These are phyloP conservation scores for Drosophila parabipectinata DNA, from an alignment of 1,140 invertebrate species.

Conservation along the genomic window DNA sequence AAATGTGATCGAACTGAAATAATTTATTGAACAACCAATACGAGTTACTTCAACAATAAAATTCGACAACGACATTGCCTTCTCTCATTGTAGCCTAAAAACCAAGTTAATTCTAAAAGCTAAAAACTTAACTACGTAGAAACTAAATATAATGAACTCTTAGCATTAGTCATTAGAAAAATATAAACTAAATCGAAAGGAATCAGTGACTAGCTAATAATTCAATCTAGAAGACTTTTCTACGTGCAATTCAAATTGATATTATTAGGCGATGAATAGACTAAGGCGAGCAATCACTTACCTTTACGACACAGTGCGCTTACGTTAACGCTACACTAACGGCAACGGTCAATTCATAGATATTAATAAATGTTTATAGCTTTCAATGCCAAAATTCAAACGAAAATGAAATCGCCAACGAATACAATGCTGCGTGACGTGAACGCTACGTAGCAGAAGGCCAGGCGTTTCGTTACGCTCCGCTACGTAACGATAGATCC, in stretches of 20 bases:
- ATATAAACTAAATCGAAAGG: not conserved
- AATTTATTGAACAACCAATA: constrained; percentile 41
- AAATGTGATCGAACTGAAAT: constrained; percentile 73
- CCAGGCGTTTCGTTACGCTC: constrained; percentile 58
- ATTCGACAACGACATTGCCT: constrained; percentile 74
- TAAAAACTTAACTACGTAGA: constrained; percentile 37
- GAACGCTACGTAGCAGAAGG: constrained; percentile 66
- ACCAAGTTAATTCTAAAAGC: constrained; percentile 30
- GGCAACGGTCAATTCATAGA: constrained; percentile 62
- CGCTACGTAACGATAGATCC: constrained; percentile 50
- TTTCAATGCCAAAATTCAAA: constrained; percentile 78
- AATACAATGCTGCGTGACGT: constrained; percentile 72
- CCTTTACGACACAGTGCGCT: constrained; percentile 53
- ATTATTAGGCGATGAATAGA: constrained; percentile 59
- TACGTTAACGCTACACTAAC: constrained; percentile 60
- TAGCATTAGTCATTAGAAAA: constrained; percentile 23
- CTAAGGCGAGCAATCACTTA: constrained; percentile 37
- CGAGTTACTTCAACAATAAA: constrained; percentile 62
- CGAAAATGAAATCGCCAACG: constrained; percentile 82
- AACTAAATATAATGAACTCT: constrained; percentile 37
- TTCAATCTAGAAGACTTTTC: constrained; percentile 47
- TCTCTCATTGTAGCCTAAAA: constrained; percentile 69
- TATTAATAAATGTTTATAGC: constrained; percentile 79
- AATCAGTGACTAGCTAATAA: constrained; percentile 9
- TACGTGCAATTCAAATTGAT: constrained; percentile 48